Evolutionary conservation across 1,140 invertebrate genomes (phyloP), one percentile per base, ranked within the genome.

Genomic region (Neodiprion pinetum): DNA sequence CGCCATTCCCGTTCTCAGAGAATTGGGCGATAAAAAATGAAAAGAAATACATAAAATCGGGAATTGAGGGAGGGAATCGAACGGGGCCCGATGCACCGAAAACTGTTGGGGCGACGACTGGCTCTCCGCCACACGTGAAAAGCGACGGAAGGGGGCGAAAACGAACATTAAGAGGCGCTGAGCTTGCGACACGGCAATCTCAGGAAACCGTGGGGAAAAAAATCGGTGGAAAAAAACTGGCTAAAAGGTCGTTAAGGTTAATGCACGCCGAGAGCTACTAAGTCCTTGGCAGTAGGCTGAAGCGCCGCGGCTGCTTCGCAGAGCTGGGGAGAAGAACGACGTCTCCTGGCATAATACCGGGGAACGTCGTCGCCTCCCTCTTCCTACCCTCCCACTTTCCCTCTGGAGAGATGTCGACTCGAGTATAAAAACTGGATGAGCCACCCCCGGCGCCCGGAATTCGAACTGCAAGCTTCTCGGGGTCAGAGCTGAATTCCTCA

Each of bases 171-270:
- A 85, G 83, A 85, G 83, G 78, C 82, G 84, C 83, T 83, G 84
- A 85, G 80, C 81, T 80, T 75, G 82, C 83, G 82, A 83, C 80
- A 84, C 80, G 79, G 80, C 81, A 84, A 86, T 85, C 84, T 85
- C 82, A 79, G 81, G 73, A 80, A 81, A 77, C 76, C 75, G 74
- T 66, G 77, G 69, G 72, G 78, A 81, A 69, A 83, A 80, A 81
- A 80, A 76, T 75, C 11, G 74, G 49, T n/a, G 76, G 75, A 71
- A 71, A 70, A 71, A 71, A 71, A 71, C 78, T 78, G 70, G 79
- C 83, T 85, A 84, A 85, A 86, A 86, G 84, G 82, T 86, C 85
- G 84, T 86, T 86, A 86, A 85, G 83, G 83, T 83, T 86, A 85
- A 86, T 86, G 85, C 72, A 81, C 77, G 78, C 76, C 76, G 73